Evolutionary conservation across 1,140 invertebrate species (phyloP), one percentile per base, ranked within the genome.

Genomic region (Drosophila equinoxialis): DNA sequence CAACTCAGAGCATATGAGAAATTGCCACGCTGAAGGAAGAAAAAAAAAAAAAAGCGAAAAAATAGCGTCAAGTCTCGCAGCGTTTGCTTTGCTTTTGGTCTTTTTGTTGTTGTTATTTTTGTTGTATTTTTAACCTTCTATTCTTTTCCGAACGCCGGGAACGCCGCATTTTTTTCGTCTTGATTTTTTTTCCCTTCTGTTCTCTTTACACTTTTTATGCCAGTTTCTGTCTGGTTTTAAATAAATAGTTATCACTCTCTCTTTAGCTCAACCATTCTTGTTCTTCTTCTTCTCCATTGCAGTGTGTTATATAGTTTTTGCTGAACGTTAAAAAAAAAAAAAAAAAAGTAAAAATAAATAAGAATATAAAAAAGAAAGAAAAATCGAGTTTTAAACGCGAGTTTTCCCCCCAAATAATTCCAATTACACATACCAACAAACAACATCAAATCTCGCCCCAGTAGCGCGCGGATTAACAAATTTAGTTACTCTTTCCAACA

Each of bases 381-480:
- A 76, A 54, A 60, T 70, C 63, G 63, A 77, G 60, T 77, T 77
- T 2, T 41, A 61, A 77, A 74, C 80, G 80, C 79, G 84, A 81
- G 84, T 89, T 81, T 75, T 42, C 39, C 33, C 37, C 35, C 69
- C 42, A 79, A 63, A 77, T 81, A 84, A 89, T 89, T 89, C 83
- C 84, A 89, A 81, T 79, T 67, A 77, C 83, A 87, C 84, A 87
- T 89, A 89, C 83, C 83, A 87, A 71, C 75, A 65, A 65, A 58
- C 68, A 69, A 66, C 70, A 70, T 39, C 57, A 51, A 51, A 51
- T 51, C 20, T 51, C 45, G 79, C 73, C 76, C 70, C 80, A 72
- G 83, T 85, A 87, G 84, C 83, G 84, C 83, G 84, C 83, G 84
- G 83, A 87, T 89, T 89, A 87, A 85, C 85, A 78, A 70, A 51